Conservation (phyloP, 1,140 invertebrate species). For the Drosophila pseudoananassae region DNA sequence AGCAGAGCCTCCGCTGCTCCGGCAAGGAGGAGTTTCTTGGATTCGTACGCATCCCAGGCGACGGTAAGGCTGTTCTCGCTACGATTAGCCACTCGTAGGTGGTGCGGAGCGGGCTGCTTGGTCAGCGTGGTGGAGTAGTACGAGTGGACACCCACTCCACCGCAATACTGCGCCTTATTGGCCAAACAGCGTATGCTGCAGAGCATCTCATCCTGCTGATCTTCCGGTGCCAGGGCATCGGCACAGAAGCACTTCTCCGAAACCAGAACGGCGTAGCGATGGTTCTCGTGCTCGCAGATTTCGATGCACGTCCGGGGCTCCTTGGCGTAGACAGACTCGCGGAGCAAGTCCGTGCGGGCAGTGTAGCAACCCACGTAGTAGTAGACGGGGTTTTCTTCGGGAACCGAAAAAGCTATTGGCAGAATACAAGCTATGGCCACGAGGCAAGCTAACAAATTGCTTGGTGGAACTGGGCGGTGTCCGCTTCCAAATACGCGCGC, state of each 20-base stretch:
- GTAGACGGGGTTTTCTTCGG: slow-evolving; percentile 52
- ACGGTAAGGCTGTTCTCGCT: slow-evolving; percentile 85
- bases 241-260: slow-evolving; percentile 73
- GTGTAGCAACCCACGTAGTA: slow-evolving; percentile 78
- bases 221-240: slow-evolving; percentile 45
- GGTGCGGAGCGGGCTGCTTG: slow-evolving; percentile 83
- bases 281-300: slow-evolving; percentile 67
- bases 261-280: slow-evolving; percentile 69
- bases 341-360: slow-evolving; percentile 63
- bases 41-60: slow-evolving; percentile 84
- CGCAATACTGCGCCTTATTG: slow-evolving; percentile 85
- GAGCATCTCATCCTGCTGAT: slow-evolving; percentile 65
- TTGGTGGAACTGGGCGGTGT: slow-evolving; percentile 43
- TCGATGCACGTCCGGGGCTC: slow-evolving; percentile 75
- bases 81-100: slow-evolving; percentile 84
- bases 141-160: slow-evolving; percentile 84
- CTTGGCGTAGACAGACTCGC: slow-evolving; percentile 76
- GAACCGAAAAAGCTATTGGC: slow-evolving; percentile 4
- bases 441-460: slow-evolving; percentile 24
- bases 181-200: slow-evolving; percentile 85
- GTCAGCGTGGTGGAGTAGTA: slow-evolving; percentile 85
- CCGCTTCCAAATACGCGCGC: slow-evolving; percentile 21
- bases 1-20: slow-evolving; percentile 43
- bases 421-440: slow-evolving; percentile 28
- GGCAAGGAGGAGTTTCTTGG: slow-evolving; percentile 55